phyloP scores from a whole-genome alignment of 64 coral and sea anemone species.

The Trachythela sp. region DNA sequence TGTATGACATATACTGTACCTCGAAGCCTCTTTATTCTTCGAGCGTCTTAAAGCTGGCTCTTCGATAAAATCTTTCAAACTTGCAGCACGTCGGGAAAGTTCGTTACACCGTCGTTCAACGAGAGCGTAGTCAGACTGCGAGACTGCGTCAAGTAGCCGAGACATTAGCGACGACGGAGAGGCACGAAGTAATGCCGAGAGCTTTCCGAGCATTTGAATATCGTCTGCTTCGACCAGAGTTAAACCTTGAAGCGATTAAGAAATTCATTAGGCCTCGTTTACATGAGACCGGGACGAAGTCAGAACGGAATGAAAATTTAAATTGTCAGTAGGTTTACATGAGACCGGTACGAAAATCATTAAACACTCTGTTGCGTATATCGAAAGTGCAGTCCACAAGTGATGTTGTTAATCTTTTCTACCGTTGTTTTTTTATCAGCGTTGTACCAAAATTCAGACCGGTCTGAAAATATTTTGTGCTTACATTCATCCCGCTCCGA shows the following conservation, averaged over 20 bases:
- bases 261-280: too few relatives aligned
- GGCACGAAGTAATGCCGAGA: conserved; percentile 16
- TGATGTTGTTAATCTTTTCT: not conserved
- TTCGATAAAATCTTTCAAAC: not conserved
- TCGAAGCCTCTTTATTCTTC: conserved; percentile 13
- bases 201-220: conserved; percentile 9
- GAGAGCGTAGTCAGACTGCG: conserved; percentile 8
- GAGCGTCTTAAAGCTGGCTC: not conserved
- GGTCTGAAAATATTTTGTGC: too few relatives aligned
- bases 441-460: too few relatives aligned
- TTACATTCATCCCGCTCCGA: too few relatives aligned
- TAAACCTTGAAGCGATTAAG: not conserved
- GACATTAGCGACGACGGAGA: not conserved
- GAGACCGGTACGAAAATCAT: too few relatives aligned
- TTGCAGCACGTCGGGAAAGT: conserved; percentile 10
- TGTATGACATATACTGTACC: too few relatives aligned
- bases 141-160: not conserved
- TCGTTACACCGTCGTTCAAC: conserved; percentile 24
- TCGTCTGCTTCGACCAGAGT: conserved; percentile 10
- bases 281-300: too few relatives aligned
- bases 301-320: too few relatives aligned
- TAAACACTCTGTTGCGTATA: too few relatives aligned
- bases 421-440: not conserved
- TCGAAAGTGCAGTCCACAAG: too few relatives aligned
- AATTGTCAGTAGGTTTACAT: too few relatives aligned